phyloP scores from a whole-genome alignment of 2,888 invertebrate species.

The Timandra comae region DNA sequence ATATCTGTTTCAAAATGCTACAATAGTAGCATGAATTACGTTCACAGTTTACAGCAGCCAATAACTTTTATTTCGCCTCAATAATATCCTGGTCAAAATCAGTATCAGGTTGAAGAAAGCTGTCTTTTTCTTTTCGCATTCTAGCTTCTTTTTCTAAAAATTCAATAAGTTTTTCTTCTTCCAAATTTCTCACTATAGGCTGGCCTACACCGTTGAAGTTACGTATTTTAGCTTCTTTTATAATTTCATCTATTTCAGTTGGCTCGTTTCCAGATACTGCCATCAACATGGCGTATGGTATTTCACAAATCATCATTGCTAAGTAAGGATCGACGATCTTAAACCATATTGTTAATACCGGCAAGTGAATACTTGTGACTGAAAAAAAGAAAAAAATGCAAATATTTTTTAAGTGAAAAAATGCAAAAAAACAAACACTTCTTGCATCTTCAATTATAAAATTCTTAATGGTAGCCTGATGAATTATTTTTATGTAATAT shows the following conservation, averaged over 20 bases:
- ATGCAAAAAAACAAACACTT: no score
- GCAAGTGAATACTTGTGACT: conserved; percentile 25
- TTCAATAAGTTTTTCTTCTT: conserved; percentile 11
- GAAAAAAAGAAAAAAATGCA: no score
- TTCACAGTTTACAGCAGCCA: no score
- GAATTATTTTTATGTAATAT: no score
- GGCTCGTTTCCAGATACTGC: conserved; percentile 40
- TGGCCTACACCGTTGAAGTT: conserved; percentile 38
- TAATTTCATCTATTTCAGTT: conserved; percentile 23
- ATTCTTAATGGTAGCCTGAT: no score
- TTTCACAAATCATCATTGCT: conserved; percentile 44
- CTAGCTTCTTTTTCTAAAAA: conserved; percentile 3
- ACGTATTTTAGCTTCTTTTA: conserved; percentile 30
- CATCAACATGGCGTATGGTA: conserved; percentile 37
- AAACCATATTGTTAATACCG: conserved; percentile 30
- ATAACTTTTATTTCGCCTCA: no score
- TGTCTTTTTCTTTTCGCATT: conserved; percentile 7
- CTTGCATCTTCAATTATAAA: no score
- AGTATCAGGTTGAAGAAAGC: background rate
- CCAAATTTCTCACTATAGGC: conserved; percentile 28
- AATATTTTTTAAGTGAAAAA: no score
- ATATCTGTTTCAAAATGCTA: no score
- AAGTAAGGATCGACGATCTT: conserved; percentile 48
- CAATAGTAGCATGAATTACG: no score
- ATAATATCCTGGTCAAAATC: no score